phyloP scores from a whole-genome alignment of 2,113 vertebrate genomes.

The Sebastes fasciatus region DNA sequence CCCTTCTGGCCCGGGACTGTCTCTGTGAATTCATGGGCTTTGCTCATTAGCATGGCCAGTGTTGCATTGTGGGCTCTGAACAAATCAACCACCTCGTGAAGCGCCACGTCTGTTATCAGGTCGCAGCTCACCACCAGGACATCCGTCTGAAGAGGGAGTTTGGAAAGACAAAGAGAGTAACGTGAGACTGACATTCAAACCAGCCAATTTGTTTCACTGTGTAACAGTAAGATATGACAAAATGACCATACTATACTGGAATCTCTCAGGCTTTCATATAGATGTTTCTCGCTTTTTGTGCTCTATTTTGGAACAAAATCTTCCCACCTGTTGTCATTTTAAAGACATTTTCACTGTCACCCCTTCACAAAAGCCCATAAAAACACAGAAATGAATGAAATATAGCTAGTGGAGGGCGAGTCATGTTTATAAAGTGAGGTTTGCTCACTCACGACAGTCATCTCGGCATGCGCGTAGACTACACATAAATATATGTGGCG shows the following conservation, averaged over 20 bases:
- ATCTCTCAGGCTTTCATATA: background rate
- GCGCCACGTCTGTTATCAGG: slow-evolving; percentile 94
- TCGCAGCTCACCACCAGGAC: slow-evolving; percentile 96
- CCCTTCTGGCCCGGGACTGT: slow-evolving; percentile 95
- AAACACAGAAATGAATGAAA: slow-evolving; percentile 26
- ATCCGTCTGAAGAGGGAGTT: slow-evolving; percentile 87
- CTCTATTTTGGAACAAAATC: slow-evolving; percentile 11
- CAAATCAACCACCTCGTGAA: slow-evolving; percentile 97
- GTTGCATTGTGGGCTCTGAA: slow-evolving; percentile 95
- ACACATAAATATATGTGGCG: slow-evolving; percentile 24
- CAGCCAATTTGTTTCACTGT: background rate
- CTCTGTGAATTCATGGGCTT: slow-evolving; percentile 90
- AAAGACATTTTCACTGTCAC: slow-evolving; percentile 11
- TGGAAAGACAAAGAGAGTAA: slow-evolving; percentile 18
- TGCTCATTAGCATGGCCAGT: slow-evolving; percentile 96
- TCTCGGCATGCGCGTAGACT: slow-evolving; percentile 28
- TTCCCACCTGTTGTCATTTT: slow-evolving; percentile 27
- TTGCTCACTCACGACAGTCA: slow-evolving; percentile 22
- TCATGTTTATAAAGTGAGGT: slow-evolving; percentile 35
- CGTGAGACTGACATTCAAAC: background rate
- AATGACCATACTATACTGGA: background rate
- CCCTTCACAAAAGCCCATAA: background rate
- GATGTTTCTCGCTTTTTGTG: background rate
- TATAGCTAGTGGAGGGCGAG: background rate
- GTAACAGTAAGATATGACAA: background rate